phyloP scores from a whole-genome alignment of 2,113 vertebrate genomes.

The Peromyscus leucopus region DNA sequence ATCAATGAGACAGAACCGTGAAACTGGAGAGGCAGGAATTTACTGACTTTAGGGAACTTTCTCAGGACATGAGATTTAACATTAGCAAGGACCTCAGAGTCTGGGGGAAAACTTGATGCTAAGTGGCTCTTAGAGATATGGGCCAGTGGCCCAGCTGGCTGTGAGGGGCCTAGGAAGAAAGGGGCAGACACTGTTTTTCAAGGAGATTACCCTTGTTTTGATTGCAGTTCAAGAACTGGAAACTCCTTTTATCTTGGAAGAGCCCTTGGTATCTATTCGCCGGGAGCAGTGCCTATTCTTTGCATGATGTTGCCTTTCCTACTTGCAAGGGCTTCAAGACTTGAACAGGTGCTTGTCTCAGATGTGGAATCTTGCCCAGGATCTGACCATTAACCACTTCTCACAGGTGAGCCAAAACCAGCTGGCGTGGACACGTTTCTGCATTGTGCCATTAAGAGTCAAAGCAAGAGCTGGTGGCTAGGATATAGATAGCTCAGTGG shows the following conservation, averaged over 20 bases:
- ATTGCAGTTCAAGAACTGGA: not conserved
- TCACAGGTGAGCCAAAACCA: not conserved
- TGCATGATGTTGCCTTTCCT: not conserved
- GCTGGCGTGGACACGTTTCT: not conserved
- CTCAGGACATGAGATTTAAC: not conserved
- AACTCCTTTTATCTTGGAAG: not conserved
- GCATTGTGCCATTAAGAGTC: not conserved
- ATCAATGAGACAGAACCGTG: not conserved
- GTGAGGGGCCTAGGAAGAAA: not conserved
- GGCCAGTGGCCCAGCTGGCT: not conserved
- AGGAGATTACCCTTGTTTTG: not conserved
- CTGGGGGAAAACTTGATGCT: not conserved
- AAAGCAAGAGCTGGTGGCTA: not conserved
- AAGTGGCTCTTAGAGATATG: not conserved
- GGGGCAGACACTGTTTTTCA: not conserved
- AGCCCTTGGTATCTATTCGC: not conserved
- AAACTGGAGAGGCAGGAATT: slow-evolving; percentile 25
- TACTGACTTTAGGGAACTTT: not conserved
- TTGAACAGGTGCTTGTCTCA: not conserved
- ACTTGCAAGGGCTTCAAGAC: not conserved
- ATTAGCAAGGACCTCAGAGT: not conserved
- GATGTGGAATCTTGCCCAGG: not conserved
- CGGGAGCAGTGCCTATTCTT: not conserved
- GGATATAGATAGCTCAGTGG: not conserved
- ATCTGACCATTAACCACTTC: not conserved